Evolutionary conservation across 2,113 vertebrate species (phyloP), one percentile per base, ranked within the genome.

Genomic region (Murina feae): DNA sequence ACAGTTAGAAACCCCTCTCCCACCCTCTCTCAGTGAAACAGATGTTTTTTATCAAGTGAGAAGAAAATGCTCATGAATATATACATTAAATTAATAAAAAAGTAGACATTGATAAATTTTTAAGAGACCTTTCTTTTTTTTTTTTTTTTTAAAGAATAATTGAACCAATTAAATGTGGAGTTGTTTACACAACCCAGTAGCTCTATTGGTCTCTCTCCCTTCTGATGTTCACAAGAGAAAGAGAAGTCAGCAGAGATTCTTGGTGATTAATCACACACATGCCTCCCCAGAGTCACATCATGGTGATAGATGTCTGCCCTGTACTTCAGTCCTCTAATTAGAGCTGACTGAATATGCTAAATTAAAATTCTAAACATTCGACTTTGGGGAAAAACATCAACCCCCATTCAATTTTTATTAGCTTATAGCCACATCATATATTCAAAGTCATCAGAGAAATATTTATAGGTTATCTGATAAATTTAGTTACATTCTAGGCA

Each of bases 281-380:
- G 80, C 75, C 42, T 97, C 95, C 91, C 96, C 32, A 79, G 94
- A 96, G 97, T 91, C 96, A 20, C 35, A 96, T 90, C 86, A 6
- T 32, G 2, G 66, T 95, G 95, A 96, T 93, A 90, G 92, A 96
- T 96, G 94, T 53, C 94, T 94, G 89, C 85, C 39, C 2, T 58
- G 71, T 86, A 85, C 91, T 93, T 37, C 93, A 75, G 90, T 86
- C 82, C 89, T 93, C 94, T 95, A 95, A 96, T 97, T 97, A 96
- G 86, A 47, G 78, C 60, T 94, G 96, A 92, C 86, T 97, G 96
- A 95, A 94, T 96, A 85, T 74, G 55, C 79, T 72, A 96, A 96
- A 97, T 96, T 97, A 96, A 96, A 96, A 97, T 96, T 97, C 96
- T 96, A 96, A 97, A 95, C 95, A 94, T 95, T 97, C 84, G 92